Base-by-base conservation (phyloP, 2,113 vertebrate species). In the Verasper variegatus region DNA sequence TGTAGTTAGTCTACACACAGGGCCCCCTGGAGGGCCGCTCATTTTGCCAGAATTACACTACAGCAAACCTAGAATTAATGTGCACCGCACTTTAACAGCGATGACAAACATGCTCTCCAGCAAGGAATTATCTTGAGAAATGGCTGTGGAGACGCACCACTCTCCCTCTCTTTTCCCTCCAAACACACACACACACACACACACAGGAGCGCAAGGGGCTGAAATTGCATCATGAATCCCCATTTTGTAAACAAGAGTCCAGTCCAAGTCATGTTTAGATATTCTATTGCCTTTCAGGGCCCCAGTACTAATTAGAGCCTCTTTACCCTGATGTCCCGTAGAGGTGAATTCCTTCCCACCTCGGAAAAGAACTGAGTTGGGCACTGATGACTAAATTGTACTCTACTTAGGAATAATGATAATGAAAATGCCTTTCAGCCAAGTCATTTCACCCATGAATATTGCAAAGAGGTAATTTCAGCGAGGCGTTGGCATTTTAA, bases 21-120 rank as follows among this genome's bases (percentile, higher is more conserved):
- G 91, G 90, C 94, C 96, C 96, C 97, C 96, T 95, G 94, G 96
- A 98, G 97, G 95, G 93, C 92, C 92, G 94, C 96, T 98, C 96
- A 95, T 97, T 98, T 98, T 96, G 94, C 95, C 95, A 94, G 96
- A 95, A 96, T 96, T 98, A 97, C 95, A 91, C 86, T 91, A 91
- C 94, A 94, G 96, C 94, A 95, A 95, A 97, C 95, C 95, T 95
- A 96, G 95, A 98, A 99, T 98, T 97, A 98, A 99, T 98, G 97
- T 96, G 95, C 93, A 91, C 93, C 94, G 94, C 95, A 95, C 96
- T 96, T 96, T 95, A 95, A 92, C 95, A 94, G 94, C 93, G 92
- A 94, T 93, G 93, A 96, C 95, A 96, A 95, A 95, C 95, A 94
- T 91, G 93, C 95, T 94, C 93, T 95, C 86, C 88, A 95, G 96